Conservation (phyloP, 2,888 invertebrate genomes). For the Eilema griseolum region DNA sequence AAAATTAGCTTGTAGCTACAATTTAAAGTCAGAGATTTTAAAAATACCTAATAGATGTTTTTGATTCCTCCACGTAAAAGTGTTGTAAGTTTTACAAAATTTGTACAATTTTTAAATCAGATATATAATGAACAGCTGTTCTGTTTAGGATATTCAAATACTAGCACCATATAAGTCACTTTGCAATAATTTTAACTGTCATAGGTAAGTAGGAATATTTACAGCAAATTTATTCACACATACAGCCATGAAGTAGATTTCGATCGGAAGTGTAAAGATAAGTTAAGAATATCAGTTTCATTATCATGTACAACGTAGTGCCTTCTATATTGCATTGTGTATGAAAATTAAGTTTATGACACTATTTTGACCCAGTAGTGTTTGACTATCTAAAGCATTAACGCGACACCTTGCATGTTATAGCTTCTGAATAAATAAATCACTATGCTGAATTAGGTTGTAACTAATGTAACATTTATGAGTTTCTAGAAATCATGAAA, state of each 20-base stretch:
- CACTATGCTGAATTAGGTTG: neutral
- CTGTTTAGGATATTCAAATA: neutral
- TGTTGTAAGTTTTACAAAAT: neutral
- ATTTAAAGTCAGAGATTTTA: neutral
- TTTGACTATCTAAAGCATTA: neutral
- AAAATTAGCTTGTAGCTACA: neutral
- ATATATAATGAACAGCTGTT: neutral
- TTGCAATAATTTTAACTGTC: neutral
- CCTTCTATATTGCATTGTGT: constrained; percentile 19
- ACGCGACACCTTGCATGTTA: constrained; percentile 36
- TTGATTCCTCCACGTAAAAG: too few relatives aligned
- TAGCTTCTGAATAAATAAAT: constrained; percentile 20
- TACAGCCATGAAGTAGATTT: constrained; percentile 5
- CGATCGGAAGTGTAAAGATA: constrained; percentile 11
- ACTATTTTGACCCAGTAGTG: neutral
- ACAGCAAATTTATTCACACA: constrained; percentile 12
- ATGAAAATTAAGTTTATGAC: neutral
- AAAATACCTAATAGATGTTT: neutral
- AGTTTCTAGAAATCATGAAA: constrained; percentile 12
- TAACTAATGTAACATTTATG: too few relatives aligned
- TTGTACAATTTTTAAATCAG: neutral
- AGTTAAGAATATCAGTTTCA: constrained; percentile 15
- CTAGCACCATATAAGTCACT: constrained; percentile 13
- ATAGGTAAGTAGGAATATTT: constrained; percentile 8
- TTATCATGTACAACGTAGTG: constrained; percentile 9